Base-by-base conservation (phyloP, 2,113 vertebrate genomes). In the Myodes glareolus region DNA sequence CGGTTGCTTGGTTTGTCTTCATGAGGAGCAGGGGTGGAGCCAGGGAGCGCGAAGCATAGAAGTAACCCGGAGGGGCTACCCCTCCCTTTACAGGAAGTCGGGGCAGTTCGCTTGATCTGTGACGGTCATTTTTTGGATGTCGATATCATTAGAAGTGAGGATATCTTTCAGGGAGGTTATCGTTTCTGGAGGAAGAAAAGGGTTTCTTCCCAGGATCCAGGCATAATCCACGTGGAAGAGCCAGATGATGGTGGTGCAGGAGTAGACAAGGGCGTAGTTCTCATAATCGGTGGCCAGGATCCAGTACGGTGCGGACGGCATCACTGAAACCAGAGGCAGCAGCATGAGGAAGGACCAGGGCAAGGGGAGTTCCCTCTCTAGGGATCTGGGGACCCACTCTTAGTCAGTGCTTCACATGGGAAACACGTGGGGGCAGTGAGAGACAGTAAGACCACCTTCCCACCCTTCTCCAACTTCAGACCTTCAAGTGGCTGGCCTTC, bases 251-350 rank as follows among this genome's bases (percentile, higher is more conserved):
- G 99, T 99, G 0, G 99, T 99, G 97, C 99, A 99, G 96, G 99
- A 99, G 94, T 99, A 99, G 29, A 99, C 98, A 45, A 99, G 97
- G 0, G 99, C 99, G 0, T 98, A 98, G 98, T 98, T 99, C 80
- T 99, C 98, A 0, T 99, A 99, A 98, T 99, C 99, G 0, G 99
- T 99, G 97, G 99, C 98, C 97, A 99, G 92, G 90, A 99, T 98
- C 99, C 99, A 99, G 98, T 99, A 99, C 0, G 99, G 99, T 33
- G 99, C 96, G 19, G 99, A 99, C 1, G 99, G 99, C 97, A 99
- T 98, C 93, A 99, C 99, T 99, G 98, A 85, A 42, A 93, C 68
- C 85, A 82, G 93, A 97, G 92, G 27, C 91, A 95, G 72, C 58
- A 29, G 65, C 63, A 19, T 78, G 0, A 0, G 97, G 76, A 97